Conservation (phyloP, 1,140 invertebrate species). For the Marisa cornuarietis region DNA sequence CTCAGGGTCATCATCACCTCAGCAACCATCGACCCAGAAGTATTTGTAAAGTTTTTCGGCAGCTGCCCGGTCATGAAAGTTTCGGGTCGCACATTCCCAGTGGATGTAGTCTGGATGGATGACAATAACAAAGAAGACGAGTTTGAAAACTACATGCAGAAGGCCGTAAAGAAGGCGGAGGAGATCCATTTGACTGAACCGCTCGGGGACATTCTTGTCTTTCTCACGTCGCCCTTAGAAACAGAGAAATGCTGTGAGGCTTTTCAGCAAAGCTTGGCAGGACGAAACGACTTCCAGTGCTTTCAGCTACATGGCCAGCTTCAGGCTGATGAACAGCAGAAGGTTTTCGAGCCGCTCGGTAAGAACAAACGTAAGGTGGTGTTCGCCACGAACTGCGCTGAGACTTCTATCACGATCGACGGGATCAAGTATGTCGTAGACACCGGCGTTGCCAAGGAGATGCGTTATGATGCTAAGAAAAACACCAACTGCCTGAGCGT, state of each 20-base stretch:
- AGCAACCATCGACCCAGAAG: conserved; percentile 68
- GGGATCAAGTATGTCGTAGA: conserved; percentile 60
- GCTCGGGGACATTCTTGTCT: conserved; percentile 93
- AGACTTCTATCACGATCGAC: conserved; percentile 63
- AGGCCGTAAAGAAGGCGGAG: conserved; percentile 91
- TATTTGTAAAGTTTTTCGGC: conserved; percentile 77
- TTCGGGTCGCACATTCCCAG: conserved; percentile 83
- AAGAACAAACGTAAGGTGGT: conserved; percentile 52
- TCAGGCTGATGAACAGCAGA: conserved; percentile 93
- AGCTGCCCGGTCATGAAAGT: conserved; percentile 96
- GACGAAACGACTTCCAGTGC: conserved; percentile 29
- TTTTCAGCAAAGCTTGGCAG: conserved; percentile 25
- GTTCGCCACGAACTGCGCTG: conserved; percentile 62
- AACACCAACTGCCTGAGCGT: conserved; percentile 47
- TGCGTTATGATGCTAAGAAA: conserved; percentile 50
- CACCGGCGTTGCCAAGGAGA: conserved; percentile 57
- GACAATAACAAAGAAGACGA: conserved; percentile 84
- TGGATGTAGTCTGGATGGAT: conserved; percentile 89
- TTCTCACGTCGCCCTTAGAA: conserved; percentile 78
- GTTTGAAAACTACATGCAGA: conserved; percentile 86
- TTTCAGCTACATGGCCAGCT: conserved; percentile 92
- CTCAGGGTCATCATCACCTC: conserved; percentile 58
- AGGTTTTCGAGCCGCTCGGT: conserved; percentile 45
- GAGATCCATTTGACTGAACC: conserved; percentile 93
- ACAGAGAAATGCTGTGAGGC: conserved; percentile 48